Percentiles rank a stretch among this genome's conserved stretches.
These are phyloP conservation scores for Tipula vernalis DNA, from an alignment of 2,888 invertebrate species.

Conservation along the genomic window DNA sequence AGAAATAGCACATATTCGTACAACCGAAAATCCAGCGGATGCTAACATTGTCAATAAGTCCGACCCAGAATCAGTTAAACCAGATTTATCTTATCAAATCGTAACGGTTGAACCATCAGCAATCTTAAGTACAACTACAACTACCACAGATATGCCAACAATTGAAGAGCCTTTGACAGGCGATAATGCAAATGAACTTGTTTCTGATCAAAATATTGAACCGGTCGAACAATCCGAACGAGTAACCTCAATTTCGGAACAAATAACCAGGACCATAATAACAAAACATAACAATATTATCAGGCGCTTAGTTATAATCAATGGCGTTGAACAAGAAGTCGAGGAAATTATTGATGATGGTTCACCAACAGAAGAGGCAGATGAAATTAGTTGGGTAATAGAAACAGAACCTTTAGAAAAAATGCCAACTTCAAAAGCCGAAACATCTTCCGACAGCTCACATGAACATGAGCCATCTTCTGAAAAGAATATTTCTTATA, in stretches of 20 bases:
- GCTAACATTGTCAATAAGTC: background rate
- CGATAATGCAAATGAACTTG: background rate
- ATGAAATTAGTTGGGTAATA: background rate
- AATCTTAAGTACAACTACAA: background rate
- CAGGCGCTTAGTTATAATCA: constrained; percentile 59
- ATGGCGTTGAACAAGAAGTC: constrained; percentile 71
- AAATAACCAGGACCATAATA: constrained; percentile 66
- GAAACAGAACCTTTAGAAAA: background rate
- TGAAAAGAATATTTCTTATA: background rate
- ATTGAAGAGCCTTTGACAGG: background rate
- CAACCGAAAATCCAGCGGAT: background rate
- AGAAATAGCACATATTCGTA: background rate
- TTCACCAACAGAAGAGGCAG: background rate
- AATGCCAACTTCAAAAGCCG: background rate
- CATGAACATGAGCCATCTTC: background rate
- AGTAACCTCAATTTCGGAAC: constrained; percentile 57
- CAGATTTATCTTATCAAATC: background rate
- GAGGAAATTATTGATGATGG: constrained; percentile 66
- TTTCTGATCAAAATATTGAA: background rate
- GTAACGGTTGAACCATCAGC: background rate
- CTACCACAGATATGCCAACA: background rate
- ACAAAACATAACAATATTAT: constrained; percentile 63
- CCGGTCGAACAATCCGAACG: background rate
- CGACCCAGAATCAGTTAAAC: background rate
- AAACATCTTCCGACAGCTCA: background rate